These are phyloP conservation scores for Cinclus cinclus DNA, from an alignment of 2,113 vertebrate species.

Conservation along the genomic window DNA sequence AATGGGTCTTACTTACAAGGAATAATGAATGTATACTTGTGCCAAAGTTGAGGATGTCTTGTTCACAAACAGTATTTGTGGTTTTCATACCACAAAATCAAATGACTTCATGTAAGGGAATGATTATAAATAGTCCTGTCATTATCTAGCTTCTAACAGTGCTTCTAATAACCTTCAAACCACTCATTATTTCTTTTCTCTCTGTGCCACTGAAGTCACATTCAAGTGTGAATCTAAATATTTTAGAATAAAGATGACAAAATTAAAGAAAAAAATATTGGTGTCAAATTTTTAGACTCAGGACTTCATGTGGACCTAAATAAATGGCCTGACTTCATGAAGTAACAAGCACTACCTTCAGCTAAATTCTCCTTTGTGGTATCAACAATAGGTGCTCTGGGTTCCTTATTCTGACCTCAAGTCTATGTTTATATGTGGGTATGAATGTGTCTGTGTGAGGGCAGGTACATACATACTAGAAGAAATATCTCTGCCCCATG, in stretches of 20 bases:
- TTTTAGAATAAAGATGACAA: background rate
- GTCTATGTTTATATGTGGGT: background rate
- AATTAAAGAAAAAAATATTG: background rate
- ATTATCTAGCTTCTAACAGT: background rate
- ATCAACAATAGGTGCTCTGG: background rate
- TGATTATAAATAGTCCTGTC: slow-evolving; percentile 28
- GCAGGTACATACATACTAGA: background rate
- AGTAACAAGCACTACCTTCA: background rate
- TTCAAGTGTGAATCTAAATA: background rate
- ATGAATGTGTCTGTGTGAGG: background rate
- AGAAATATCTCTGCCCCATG: background rate
- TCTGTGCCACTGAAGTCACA: background rate
- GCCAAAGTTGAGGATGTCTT: slow-evolving; percentile 35
- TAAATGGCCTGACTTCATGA: background rate
- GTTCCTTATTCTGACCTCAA: background rate
- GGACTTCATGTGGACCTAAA: background rate
- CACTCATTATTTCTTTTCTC: background rate
- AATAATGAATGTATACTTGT: slow-evolving; percentile 23
- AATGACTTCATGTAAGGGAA: slow-evolving; percentile 6
- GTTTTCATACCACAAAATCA: slow-evolving; percentile 38
- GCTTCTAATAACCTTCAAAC: background rate
- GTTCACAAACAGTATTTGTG: slow-evolving; percentile 63
- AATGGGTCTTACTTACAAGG: slow-evolving; percentile 33
- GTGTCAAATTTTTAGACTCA: background rate
- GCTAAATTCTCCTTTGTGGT: background rate